Percentiles rank a stretch among this genome's conserved stretches.
These are phyloP conservation scores for Dendrolimus houi DNA, from an alignment of 2,888 invertebrate genomes.

Conservation along the genomic window DNA sequence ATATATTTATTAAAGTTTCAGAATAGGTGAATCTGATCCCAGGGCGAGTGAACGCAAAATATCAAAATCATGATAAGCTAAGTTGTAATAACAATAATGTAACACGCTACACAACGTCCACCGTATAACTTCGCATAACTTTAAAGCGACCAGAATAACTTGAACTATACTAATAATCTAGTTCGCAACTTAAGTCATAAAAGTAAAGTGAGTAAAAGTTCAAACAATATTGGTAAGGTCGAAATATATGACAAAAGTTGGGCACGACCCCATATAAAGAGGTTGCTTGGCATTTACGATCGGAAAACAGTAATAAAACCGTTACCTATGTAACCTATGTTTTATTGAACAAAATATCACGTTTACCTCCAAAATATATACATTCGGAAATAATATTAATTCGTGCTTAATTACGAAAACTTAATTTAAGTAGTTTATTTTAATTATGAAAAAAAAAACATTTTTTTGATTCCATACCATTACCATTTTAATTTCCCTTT, in stretches of 20 bases:
- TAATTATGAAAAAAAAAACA: too few species aligned
- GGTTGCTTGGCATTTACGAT: neutral
- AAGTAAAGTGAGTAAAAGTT: neutral
- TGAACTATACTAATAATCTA: neutral
- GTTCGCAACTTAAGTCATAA: neutral
- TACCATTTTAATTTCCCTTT: too few species aligned
- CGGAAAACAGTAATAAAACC: too few species aligned
- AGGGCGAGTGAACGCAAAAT: neutral
- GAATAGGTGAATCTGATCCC: neutral
- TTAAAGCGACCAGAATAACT: neutral
- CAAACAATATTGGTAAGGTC: neutral
- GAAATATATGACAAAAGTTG: neutral
- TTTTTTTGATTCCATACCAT: too few species aligned
- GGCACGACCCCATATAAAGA: neutral
- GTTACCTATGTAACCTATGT: too few species aligned
- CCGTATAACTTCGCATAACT: neutral
- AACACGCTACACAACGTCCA: neutral
- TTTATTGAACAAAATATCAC: too few species aligned
- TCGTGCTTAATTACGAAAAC: too few species aligned
- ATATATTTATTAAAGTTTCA: neutral
- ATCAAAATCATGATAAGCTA: conserved; percentile 2
- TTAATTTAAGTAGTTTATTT: too few species aligned
- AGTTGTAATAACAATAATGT: neutral
- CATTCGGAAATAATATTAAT: too few species aligned
- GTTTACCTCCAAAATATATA: too few species aligned